Evolutionary conservation across 2,888 invertebrate species (phyloP).

Genomic region (Amphipoea lucens): DNA sequence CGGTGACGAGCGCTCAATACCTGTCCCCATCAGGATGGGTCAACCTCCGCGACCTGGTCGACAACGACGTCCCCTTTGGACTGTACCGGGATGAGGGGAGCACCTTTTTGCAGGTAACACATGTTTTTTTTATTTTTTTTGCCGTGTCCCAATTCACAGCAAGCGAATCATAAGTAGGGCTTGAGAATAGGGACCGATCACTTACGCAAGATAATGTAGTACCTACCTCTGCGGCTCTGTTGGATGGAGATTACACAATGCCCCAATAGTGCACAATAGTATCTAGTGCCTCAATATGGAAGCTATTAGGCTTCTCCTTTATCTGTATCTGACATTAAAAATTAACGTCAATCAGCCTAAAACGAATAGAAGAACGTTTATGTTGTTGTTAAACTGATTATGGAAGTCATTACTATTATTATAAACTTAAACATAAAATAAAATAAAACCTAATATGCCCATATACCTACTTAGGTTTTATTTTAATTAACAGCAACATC

Average conservation of each 20-base stretch:
- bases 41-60: slow-evolving; percentile 93
- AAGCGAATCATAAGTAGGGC: not conserved
- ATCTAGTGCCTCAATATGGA: not conserved
- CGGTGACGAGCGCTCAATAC: slow-evolving; percentile 95
- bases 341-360: not conserved
- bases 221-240: too few relatives aligned
- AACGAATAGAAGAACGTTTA: not conserved
- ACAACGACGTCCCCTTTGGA: slow-evolving; percentile 94
- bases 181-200: too few relatives aligned
- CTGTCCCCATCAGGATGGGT: slow-evolving; percentile 95
- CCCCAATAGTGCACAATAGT: not conserved
- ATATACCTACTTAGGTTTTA: too few relatives aligned
- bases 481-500: not conserved
- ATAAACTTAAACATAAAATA: not conserved
- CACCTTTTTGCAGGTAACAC: slow-evolving; percentile 91
- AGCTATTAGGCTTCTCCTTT: too few relatives aligned
- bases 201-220: too few relatives aligned
- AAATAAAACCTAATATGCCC: not conserved
- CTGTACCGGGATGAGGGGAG: slow-evolving; percentile 95
- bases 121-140: not conserved
- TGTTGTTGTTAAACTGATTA: not conserved
- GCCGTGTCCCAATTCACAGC: not conserved
- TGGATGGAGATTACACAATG: not conserved
- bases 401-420: not conserved
- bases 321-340: not conserved